A percentile compares a stretch with the other conserved stretches of the same genome.
Evolutionary conservation across 2,888 invertebrate species (phyloP).

Genomic region (Conus canariensis): DNA sequence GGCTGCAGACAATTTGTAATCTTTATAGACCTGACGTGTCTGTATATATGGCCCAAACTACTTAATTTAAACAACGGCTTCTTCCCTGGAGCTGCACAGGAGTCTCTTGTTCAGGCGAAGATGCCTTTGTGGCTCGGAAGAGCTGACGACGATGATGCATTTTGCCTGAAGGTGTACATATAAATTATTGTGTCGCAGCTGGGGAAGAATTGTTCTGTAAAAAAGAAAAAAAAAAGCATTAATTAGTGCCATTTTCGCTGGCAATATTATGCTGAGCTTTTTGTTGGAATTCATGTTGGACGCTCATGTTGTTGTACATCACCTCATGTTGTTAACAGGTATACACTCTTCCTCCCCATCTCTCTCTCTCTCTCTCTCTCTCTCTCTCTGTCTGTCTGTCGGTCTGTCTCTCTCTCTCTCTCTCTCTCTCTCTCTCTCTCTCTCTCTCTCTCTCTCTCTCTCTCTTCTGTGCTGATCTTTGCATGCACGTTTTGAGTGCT

Average conservation of each 20-base stretch:
- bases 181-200: constrained; percentile 13
- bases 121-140: background rate
- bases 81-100: background rate
- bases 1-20: background rate
- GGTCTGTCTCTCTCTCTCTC: background rate
- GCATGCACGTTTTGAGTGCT: background rate
- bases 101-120: background rate
- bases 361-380: background rate
- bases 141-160: background rate
- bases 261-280: constrained; percentile 18
- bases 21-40: background rate
- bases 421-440: background rate
- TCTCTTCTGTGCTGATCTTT: background rate
- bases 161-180: constrained; percentile 7
- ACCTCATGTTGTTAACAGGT: too few relatives aligned
- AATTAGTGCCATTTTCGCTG: constrained; percentile 15
- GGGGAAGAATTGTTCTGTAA: background rate
- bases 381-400: background rate
- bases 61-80: constrained; percentile 28
- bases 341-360: background rate
- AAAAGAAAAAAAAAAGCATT: background rate
- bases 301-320: background rate
- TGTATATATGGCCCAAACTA: constrained; percentile 34
- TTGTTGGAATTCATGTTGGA: background rate
- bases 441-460: background rate